A percentile compares a stretch with the other conserved stretches of the same genome.
Conservation (phyloP, 2,113 vertebrate genomes). For the Brachionichthys hirsutus region DNA sequence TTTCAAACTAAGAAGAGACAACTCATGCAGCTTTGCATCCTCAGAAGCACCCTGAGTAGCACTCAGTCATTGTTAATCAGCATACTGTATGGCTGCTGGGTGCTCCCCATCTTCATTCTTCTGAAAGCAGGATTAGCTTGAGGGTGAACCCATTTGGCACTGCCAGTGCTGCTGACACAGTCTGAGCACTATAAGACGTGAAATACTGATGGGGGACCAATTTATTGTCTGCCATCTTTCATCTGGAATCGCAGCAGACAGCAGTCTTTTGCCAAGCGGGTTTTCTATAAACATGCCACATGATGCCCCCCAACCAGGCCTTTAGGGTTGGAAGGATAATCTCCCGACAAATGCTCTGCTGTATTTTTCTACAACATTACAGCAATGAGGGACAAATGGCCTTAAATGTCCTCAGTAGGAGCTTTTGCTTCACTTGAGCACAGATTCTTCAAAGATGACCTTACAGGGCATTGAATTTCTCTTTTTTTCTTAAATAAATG, state of each 20-base stretch:
- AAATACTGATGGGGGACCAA: constrained; percentile 63
- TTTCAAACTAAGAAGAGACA: constrained; percentile 31
- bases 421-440: constrained; percentile 9
- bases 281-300: constrained; percentile 60
- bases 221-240: constrained; percentile 67
- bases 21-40: constrained; percentile 35
- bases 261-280: constrained; percentile 57
- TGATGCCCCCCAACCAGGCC: constrained; percentile 54
- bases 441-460: not conserved
- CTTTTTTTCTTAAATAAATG: not conserved
- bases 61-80: constrained; percentile 45
- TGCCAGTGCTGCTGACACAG: constrained; percentile 35
- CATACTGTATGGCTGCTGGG: constrained; percentile 37
- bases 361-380: constrained; percentile 29
- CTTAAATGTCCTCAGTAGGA: constrained; percentile 8
- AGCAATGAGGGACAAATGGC: constrained; percentile 44
- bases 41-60: constrained; percentile 38
- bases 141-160: constrained; percentile 63
- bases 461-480: not conserved
- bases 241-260: constrained; percentile 52
- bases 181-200: constrained; percentile 53
- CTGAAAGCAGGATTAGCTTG: constrained; percentile 64
- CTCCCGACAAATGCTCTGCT: constrained; percentile 42
- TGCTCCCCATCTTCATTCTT: constrained; percentile 47
- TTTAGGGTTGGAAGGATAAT: constrained; percentile 57